A percentile compares a stretch with the other conserved stretches of the same genome.
Evolutionary conservation across 2,888 invertebrate genomes (phyloP).

Genomic region (Nomada hirtipes): DNA sequence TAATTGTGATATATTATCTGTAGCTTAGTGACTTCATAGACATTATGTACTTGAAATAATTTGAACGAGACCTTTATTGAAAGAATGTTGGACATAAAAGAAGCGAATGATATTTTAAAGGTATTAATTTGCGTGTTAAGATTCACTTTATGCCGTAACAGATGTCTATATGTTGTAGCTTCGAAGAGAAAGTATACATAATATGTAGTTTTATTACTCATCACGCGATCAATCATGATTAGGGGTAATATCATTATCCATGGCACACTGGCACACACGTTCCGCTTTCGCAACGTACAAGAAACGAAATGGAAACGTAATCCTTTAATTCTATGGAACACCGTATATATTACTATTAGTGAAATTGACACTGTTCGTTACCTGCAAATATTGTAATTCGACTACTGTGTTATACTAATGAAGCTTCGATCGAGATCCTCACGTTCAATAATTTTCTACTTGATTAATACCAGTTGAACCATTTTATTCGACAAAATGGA

Average conservation of each 20-base stretch:
- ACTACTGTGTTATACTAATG: slow-evolving; percentile 5
- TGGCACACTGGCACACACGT: no score
- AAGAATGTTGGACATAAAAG: no score
- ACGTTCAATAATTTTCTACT: neutral
- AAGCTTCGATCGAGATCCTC: neutral
- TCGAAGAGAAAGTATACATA: no score
- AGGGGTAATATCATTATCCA: no score
- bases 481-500: no score
- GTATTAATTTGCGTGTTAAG: no score
- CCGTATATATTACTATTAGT: neutral
- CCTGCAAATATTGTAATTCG: slow-evolving; percentile 12
- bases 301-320: neutral
- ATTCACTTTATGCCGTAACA: no score
- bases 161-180: no score
- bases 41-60: neutral
- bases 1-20: neutral
- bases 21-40: neutral
- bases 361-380: slow-evolving; percentile 11
- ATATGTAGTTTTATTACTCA: no score
- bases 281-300: neutral
- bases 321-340: slow-evolving; percentile 14
- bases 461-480: neutral
- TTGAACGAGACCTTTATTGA: no score
- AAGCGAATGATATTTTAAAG: no score
- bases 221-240: no score